Base-by-base conservation (phyloP, 2,797 vertebrate species). In the Brachyalestes nurse region DNA sequence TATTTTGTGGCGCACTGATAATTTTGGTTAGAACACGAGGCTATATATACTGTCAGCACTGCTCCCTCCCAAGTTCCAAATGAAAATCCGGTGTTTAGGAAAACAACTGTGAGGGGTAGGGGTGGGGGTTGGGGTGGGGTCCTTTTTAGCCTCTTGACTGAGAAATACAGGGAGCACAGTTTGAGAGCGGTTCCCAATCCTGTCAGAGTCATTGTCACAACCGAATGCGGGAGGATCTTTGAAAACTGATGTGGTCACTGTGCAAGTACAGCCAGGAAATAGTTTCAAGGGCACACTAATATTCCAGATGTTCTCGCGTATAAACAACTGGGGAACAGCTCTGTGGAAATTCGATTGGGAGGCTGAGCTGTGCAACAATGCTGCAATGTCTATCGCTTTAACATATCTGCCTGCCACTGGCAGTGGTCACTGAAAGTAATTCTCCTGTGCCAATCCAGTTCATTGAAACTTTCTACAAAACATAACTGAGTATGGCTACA, bases 1-100 rank as follows among this genome's bases (percentile, higher is more conserved):
- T 92, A 94, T 94, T 94, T 94, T 93, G 93, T 93, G 94, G 94
- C 93, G 91, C 91, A 92, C 92, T 94, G 93, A 94, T 94, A 84
- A 93, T 94, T 93, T 94, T 93, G 93, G 94, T 95, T 90, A 93
- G 92, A 94, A 93, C 92, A 91, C 89, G 84, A 87, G 84, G 87
- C 92, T 95, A 95, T 94, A 95, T 95, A 95, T 95, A 94, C 90
- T 93, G 92, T 91, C 91, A 92, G 92, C 75, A 72, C 89, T 86
- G 81, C 86, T 73, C 88, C 87, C 88, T 89, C 87, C 42, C 88
- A 88, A 88, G 88, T 90, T 87, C 89, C 87, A 78, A 87, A 85
- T 78, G 79, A 87, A 91, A 93, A 92, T 91, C 91, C 88, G 87
- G 86, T 92, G 92, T 92, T 92, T 88, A 87, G 88, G 84, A 92